Evolutionary conservation across 2,888 invertebrate genomes (phyloP), one percentile per base, ranked within the genome.

Genomic region (Sabellastarte sp.): DNA sequence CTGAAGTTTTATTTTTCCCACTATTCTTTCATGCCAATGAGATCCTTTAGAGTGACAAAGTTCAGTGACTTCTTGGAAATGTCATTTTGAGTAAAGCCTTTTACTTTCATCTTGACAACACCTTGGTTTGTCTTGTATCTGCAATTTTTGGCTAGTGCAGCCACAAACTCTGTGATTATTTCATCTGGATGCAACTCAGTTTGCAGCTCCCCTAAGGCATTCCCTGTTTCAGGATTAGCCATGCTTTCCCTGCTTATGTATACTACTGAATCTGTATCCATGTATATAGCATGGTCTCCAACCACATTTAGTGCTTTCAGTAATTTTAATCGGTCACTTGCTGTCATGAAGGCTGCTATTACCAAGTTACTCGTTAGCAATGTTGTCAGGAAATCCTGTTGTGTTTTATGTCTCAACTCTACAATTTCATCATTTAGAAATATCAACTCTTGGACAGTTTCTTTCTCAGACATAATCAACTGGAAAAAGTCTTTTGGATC

Each of bases 221-320:
- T 62, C 2, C 68, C 71, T 2, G 32, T 1, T 15, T 50, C 26
- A 15, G 61, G 62, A 30, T 63, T 50, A 1, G n/a, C 20, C 15
- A 65, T 59, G 1, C 60, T 66, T 0, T 50, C 50, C 20, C 50
- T 10, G 32, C 59, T 59, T 10, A 71, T 64, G 61, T 74, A 82
- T 50, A 84, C 77, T 3, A 81, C 73, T 1, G 75, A 75, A 63
- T 83, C 82, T 0, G 83, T 84, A 57, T 84, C 81, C 57, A 68
- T 80, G 67, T 84, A 83, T 10, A 84, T 60, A 10, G 76, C 76
- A 15, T 77, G 56, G 33, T 70, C 59, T 3, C 68, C 74, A 3
- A 84, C 64, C 28, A 62, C 61, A 5, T 82, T 73, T 2, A 84
- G 63, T 29, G 77, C 76, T 2, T 61, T 58, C 61, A 80, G 81